Conservation (phyloP, 2,113 vertebrate genomes). For the Pseudonaja textilis region DNA sequence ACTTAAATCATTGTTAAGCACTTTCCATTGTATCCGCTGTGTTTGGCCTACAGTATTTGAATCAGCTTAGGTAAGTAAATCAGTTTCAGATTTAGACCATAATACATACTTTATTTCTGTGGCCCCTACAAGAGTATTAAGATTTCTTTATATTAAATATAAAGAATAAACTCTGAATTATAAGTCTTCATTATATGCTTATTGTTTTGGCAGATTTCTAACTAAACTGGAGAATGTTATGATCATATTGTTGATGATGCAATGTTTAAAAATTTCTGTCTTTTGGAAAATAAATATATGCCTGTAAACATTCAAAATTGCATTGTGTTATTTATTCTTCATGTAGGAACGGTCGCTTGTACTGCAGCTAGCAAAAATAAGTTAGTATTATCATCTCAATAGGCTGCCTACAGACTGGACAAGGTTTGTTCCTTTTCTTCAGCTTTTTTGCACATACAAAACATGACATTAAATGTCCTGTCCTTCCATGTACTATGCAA, state of each 20-base stretch:
- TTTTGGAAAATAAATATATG: conserved; percentile 11
- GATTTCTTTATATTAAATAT: background rate
- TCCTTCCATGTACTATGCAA: conserved; percentile 95
- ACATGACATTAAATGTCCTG: conserved; percentile 93
- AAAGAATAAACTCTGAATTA: background rate
- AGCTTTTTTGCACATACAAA: conserved; percentile 92
- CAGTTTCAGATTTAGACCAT: background rate
- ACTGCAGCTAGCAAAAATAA: conserved; percentile 80
- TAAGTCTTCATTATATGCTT: background rate
- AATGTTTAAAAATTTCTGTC: conserved; percentile 2
- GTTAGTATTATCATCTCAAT: conserved; percentile 91
- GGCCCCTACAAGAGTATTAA: background rate
- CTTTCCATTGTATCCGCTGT: background rate
- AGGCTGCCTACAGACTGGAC: conserved; percentile 91
- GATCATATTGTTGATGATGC: conserved; percentile 9
- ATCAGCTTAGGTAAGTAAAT: background rate
- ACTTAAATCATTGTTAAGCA: background rate
- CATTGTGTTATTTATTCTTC: conserved; percentile 28
- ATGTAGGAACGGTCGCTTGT: background rate
- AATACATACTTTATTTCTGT: background rate
- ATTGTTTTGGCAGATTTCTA: background rate
- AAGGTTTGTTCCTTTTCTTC: conserved; percentile 93
- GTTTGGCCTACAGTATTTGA: background rate
- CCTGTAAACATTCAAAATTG: conserved; percentile 54
- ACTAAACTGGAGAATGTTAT: background rate